phyloP scores from a whole-genome alignment of 2,888 invertebrate species.

The Hyles lineata region DNA sequence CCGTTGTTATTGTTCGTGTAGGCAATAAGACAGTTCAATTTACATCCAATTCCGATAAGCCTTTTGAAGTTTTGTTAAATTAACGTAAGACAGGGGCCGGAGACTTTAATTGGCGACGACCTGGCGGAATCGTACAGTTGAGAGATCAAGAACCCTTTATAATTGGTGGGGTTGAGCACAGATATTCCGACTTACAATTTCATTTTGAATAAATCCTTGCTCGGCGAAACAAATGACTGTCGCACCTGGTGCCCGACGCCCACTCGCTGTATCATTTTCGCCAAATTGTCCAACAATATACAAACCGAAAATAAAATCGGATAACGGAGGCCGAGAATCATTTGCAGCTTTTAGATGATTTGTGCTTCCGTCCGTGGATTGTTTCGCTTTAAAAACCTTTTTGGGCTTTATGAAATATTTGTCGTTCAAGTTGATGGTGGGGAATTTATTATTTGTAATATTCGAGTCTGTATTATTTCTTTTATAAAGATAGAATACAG shows the following conservation, averaged over 20 bases:
- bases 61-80: conserved; percentile 31
- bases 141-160: conserved; percentile 40
- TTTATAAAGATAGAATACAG: too few species aligned
- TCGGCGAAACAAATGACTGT: conserved; percentile 2
- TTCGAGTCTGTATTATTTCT: too few species aligned
- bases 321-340: not conserved
- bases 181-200: conserved; percentile 36
- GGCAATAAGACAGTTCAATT: conserved; percentile 23
- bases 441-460: not conserved
- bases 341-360: conserved; percentile 17
- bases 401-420: not conserved
- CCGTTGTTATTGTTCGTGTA: conserved; percentile 18
- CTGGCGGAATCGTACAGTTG: conserved; percentile 44
- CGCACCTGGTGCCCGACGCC: conserved; percentile 2
- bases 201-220: conserved; percentile 12
- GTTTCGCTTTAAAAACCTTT: not conserved
- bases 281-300: not conserved
- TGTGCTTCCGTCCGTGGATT: not conserved
- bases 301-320: conserved; percentile 11
- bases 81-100: conserved; percentile 34
- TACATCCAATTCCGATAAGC: conserved; percentile 28
- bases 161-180: conserved; percentile 35
- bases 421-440: not conserved
- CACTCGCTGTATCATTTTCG: not conserved
- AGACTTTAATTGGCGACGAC: conserved; percentile 40